Evolutionary conservation across 2,888 invertebrate species (phyloP), one percentile per base, ranked within the genome.

Genomic region (Agrenia bidenticulata): DNA sequence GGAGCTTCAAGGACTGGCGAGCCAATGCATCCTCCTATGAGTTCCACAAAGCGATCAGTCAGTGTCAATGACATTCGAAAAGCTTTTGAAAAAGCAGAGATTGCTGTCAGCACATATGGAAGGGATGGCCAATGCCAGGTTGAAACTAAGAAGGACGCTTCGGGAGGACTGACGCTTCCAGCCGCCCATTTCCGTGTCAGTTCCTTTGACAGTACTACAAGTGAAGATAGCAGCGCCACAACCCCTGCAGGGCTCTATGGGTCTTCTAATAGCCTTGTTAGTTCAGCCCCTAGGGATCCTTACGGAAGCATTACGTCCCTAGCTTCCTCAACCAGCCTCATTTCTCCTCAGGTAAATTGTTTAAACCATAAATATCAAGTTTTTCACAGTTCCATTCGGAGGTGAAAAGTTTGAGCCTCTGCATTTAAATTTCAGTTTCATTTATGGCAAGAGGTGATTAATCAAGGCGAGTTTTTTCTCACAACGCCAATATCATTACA

Each of bases 61-160:
- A 82, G 82, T 63, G 85, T 86, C 1, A 85, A 83, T 61, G 85
- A 85, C 74, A 83, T 86, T 74, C 81, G 84, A 66, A 84, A 83
- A 73, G 85, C 84, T 50, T 83, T 86, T 73, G 86, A 86, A 69
- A 82, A 81, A 69, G 78, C 79, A 1, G 82, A 82, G 57, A 72
- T 66, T 17, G 64, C 69, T 23, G 73, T 32, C 32, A 32, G 32
- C 32, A 11, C 32, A 7, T 32, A 32, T 32, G 72, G 73, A 26
- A 58, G 73, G 56, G 75, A 75, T 51, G 72, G 69, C 24, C 63
- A 64, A 23, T 66, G 53, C n/a, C 67, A 59, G n/a, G 32, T 53
- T 5, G 45, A 42, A 13, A 45, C 17, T 54, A 54, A 70, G 61
- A 65, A 70, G 37, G 67, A 73, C 49, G 63, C 68, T 26, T 56